Base-by-base conservation (phyloP, 2,113 vertebrate species). In the Oryzias javanicus region DNA sequence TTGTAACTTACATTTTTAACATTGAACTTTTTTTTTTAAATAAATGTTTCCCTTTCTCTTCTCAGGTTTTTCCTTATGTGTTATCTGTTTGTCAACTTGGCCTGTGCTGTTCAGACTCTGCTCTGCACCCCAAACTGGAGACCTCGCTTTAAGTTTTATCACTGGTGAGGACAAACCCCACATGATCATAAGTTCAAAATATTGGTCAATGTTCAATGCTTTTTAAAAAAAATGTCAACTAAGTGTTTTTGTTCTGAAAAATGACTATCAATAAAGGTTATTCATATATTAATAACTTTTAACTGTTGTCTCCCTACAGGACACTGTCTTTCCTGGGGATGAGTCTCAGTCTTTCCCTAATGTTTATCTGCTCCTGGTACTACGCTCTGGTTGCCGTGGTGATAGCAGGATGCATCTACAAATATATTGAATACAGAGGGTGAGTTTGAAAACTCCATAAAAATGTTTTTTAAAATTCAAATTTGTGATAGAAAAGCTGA, bases 341-440 rank as follows among this genome's bases (percentile, higher is more conserved):
- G 97, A 98, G 94, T 74, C 92, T 98, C 55, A 96, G 94, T 86
- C 90, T 98, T 25, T 94, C 96, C 18, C 92, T 98, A 74, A 98
- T 98, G 97, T 98, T 98, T 81, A 87, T 98, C 87, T 97, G 90
- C 67, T 98, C 96, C 69, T 98, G 97, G 96, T 94, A 94, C 85
- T 98, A 98, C 1, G 95, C 96, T 14, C 90, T 98, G 69, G 77
- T 94, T 19, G 94, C 93, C 84, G 94, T 97, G 87, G 70, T 96
- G 64, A 92, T 98, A 19, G 95, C 97, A 0, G 93, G 95, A 80
- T 97, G 95, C 83, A 95, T 98, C 87, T 98, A 98, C 81, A 98
- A 98, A 84, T 98, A 98, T 89, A 98, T 98, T 67, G 97, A 98
- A 85, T 98, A 96, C 87, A 94, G 93, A 78, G 97, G 97, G 97